A percentile compares a stretch with the other conserved stretches of the same genome.
phyloP scores from a whole-genome alignment of 2,113 vertebrate species.

The Hippolais icterina region DNA sequence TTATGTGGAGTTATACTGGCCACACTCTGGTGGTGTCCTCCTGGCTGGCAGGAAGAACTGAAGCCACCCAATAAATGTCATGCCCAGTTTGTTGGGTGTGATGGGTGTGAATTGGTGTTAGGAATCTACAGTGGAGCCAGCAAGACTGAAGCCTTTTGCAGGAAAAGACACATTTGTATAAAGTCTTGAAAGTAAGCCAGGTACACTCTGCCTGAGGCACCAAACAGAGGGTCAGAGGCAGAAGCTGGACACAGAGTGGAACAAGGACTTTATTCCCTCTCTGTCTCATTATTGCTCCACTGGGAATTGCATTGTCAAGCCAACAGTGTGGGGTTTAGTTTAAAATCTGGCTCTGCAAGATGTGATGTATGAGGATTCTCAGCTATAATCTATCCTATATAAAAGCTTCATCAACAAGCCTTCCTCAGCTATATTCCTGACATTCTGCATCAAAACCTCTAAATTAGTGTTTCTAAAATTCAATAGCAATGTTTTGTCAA shows the following conservation, averaged over 20 bases:
- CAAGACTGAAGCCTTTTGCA: not conserved
- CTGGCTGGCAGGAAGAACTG: not conserved
- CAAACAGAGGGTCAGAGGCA: not conserved
- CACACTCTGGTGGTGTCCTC: not conserved
- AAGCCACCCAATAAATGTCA: not conserved
- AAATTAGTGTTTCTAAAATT: not conserved
- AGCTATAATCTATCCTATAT: not conserved
- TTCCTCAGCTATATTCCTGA: not conserved
- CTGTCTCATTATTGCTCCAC: not conserved
- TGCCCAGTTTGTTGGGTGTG: rapidly evolving
- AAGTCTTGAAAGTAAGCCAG: not conserved
- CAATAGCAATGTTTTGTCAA: not conserved
- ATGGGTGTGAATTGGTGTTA: not conserved
- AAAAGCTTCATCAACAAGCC: not conserved
- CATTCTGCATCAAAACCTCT: not conserved
- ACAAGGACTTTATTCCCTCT: rapidly evolving
- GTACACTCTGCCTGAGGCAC: not conserved
- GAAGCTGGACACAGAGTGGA: not conserved
- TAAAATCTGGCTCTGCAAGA: not conserved
- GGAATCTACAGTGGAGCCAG: not conserved
- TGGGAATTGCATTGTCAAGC: not conserved
- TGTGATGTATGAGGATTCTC: not conserved
- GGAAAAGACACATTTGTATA: not conserved
- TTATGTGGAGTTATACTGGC: not conserved
- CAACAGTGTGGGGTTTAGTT: not conserved